A percentile compares a stretch with the other conserved stretches of the same genome.
Conservation (phyloP, 2,888 invertebrate genomes). For the Phengaris arion region DNA sequence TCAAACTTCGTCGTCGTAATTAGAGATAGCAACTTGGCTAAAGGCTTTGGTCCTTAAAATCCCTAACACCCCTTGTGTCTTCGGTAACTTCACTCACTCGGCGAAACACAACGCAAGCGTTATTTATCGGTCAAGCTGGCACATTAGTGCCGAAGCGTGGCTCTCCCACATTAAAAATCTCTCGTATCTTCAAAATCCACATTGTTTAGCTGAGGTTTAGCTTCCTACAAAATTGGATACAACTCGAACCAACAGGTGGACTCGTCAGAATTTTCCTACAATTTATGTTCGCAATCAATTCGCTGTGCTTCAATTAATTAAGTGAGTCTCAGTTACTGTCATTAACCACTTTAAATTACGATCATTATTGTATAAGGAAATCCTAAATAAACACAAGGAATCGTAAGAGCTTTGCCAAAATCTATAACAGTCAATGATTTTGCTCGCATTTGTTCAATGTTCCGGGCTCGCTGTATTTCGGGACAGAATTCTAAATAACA, state of each 20-base stretch:
- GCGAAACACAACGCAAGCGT: no score
- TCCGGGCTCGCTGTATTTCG: slow-evolving; percentile 41
- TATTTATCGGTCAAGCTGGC: no score
- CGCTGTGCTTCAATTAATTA: not conserved
- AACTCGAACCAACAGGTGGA: slow-evolving; percentile 7
- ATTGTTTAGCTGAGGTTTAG: no score
- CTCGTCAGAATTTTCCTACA: not conserved
- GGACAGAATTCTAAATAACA: slow-evolving; percentile 39
- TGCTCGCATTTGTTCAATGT: slow-evolving; percentile 40
- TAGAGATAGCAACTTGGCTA: no score
- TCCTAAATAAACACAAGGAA: slow-evolving; percentile 35
- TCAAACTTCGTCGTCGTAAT: no score
- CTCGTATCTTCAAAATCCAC: no score
- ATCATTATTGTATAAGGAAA: slow-evolving; percentile 28
- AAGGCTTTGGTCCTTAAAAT: no score
- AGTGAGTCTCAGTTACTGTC: not conserved
- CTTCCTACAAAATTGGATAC: not conserved
- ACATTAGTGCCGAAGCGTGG: no score
- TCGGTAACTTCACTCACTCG: no score
- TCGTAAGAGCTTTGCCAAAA: slow-evolving; percentile 40
- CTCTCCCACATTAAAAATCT: no score
- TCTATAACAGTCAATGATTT: slow-evolving; percentile 42
- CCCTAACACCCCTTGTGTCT: no score
- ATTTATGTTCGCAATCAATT: slow-evolving; percentile 12
- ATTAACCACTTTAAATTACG: slow-evolving; percentile 14